Percentiles rank a stretch among this genome's conserved stretches.
Evolutionary conservation across 2,113 vertebrate species (phyloP).

Genomic region (Jaculus jaculus): DNA sequence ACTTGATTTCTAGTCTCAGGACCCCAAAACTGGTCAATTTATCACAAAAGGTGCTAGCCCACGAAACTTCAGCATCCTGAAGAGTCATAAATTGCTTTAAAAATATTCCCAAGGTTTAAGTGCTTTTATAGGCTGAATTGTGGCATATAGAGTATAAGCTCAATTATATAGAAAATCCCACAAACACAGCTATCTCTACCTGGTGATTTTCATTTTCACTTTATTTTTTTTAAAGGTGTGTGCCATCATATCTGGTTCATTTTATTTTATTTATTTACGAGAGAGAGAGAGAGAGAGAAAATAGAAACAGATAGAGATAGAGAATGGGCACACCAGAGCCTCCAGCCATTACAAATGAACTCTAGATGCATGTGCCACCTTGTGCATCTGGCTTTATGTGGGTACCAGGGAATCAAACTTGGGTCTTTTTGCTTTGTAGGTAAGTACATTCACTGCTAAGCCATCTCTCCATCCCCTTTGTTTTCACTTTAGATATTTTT

Average conservation of each 20-base stretch:
- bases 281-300: too few relatives aligned
- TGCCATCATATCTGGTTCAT: too few relatives aligned
- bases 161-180: background rate
- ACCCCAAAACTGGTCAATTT: conserved; percentile 38
- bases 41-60: background rate
- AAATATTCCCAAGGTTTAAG: conserved; percentile 33
- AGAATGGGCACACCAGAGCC: too few relatives aligned
- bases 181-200: background rate
- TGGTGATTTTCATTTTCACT: conserved; percentile 51
- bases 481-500: conserved; percentile 48
- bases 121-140: conserved; percentile 2
- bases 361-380: too few relatives aligned
- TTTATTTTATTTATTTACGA: too few relatives aligned
- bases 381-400: too few relatives aligned
- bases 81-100: conserved; percentile 17
- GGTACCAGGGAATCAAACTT: too few relatives aligned
- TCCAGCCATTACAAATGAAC: too few relatives aligned
- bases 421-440: too few relatives aligned
- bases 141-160: background rate
- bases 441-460: too few relatives aligned
- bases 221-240: background rate
- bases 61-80: background rate
- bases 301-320: too few relatives aligned
- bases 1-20: conserved; percentile 36
- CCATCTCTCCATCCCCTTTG: background rate